Conservation (phyloP, 2,797 vertebrate species). For the Anomalospiza imberbis region DNA sequence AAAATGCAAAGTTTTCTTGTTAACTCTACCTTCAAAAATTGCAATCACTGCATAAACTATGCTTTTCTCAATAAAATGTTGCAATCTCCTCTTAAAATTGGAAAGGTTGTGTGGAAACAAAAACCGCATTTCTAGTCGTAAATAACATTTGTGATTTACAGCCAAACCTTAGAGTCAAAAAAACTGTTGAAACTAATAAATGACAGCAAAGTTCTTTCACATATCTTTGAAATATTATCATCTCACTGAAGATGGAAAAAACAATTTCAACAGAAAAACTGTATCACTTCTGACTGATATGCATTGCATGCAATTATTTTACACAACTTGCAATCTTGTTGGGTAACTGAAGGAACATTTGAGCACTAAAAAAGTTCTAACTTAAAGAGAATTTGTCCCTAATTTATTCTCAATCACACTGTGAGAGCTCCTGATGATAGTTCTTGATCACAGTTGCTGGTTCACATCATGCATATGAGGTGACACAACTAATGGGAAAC, state of each 20-base stretch:
- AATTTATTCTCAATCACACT: not conserved
- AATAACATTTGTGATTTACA: not conserved
- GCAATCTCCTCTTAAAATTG: not conserved
- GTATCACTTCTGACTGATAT: not conserved
- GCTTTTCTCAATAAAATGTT: not conserved
- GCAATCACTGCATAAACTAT: not conserved
- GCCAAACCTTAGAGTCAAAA: not conserved
- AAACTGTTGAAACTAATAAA: not conserved
- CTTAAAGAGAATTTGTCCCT: not conserved
- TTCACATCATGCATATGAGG: accelerated
- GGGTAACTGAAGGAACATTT: not conserved
- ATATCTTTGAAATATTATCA: not conserved
- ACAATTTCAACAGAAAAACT: not conserved
- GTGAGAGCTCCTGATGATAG: not conserved
- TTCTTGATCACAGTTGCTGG: not conserved
- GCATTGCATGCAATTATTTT: not conserved
- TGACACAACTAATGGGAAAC: not conserved
- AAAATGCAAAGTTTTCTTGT: not conserved
- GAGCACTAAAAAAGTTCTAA: not conserved
- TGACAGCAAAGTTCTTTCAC: not conserved
- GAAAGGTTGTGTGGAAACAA: not conserved
- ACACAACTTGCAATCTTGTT: not conserved
- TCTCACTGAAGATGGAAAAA: not conserved
- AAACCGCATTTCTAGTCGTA: not conserved
- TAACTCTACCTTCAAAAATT: not conserved